phyloP scores from a whole-genome alignment of 2,113 vertebrate genomes.

The Chaetura pelagica region DNA sequence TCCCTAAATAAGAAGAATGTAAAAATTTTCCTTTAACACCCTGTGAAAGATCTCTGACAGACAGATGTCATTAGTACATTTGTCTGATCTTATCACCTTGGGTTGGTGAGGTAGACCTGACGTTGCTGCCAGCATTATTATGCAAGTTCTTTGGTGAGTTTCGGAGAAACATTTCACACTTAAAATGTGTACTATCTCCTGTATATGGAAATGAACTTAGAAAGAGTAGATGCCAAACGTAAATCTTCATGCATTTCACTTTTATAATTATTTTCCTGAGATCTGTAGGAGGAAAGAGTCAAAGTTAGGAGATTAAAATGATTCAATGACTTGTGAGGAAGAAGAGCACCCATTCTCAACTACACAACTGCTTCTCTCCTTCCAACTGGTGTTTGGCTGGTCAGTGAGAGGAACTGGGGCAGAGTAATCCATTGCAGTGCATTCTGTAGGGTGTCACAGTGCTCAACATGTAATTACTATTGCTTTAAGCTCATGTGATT shows the following conservation, averaged over 20 bases:
- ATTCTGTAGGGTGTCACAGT: neutral
- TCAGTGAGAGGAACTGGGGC: neutral
- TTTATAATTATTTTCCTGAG: neutral
- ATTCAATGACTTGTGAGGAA: neutral
- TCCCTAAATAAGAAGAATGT: neutral
- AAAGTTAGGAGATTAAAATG: neutral
- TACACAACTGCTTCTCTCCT: neutral
- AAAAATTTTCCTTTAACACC: neutral
- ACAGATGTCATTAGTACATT: fast-evolving
- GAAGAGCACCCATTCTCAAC: neutral
- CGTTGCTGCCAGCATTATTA: neutral
- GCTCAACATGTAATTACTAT: neutral
- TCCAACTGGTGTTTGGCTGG: neutral
- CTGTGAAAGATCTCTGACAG: neutral
- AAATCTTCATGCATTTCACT: neutral
- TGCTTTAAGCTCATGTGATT: neutral
- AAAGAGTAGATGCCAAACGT: neutral
- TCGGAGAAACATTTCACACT: neutral
- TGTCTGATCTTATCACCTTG: neutral
- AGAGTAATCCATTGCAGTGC: neutral
- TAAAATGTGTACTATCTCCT: neutral
- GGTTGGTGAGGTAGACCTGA: neutral
- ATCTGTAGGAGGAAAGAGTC: neutral
- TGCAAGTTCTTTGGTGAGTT: neutral
- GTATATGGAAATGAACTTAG: neutral